Evolutionary conservation across 2,888 invertebrate genomes (phyloP).

Genomic region (Hydropsyche betteni): DNA sequence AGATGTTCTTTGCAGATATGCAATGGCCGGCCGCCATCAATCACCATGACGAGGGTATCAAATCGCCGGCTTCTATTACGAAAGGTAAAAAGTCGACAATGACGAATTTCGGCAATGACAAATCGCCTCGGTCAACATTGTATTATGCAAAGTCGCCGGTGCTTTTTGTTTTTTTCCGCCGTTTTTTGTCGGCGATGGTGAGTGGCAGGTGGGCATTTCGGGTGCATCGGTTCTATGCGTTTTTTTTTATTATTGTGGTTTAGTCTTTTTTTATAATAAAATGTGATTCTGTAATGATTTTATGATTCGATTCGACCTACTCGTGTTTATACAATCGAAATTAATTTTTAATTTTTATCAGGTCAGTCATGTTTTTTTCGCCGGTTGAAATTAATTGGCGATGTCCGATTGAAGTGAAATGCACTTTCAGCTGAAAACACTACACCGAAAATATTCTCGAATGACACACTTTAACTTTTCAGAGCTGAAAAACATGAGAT

Average conservation of each 20-base stretch:
- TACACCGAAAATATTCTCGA: not conserved
- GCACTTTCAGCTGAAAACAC: not conserved
- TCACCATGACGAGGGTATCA: constrained; percentile 36
- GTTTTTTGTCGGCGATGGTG: not conserved
- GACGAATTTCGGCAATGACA: constrained; percentile 36
- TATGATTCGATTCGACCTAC: no score
- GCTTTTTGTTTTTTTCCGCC: no score
- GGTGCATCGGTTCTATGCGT: not conserved
- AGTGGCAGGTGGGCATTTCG: not conserved
- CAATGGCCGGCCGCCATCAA: constrained; percentile 19
- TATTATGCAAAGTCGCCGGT: no score
- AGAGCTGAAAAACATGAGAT: not conserved
- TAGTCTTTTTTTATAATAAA: no score
- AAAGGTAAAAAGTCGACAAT: constrained; percentile 32
- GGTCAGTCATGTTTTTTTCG: no score
- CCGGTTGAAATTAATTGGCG: no score
- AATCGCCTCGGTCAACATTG: constrained; percentile 22
- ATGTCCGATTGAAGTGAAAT: no score
- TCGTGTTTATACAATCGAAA: no score
- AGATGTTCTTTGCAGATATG: not conserved
- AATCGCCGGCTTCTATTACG: constrained; percentile 10
- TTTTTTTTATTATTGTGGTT: not conserved
- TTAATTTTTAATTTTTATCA: no score
- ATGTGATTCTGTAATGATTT: no score
- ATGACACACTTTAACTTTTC: constrained; percentile 16